phyloP scores from a whole-genome alignment of 2,888 invertebrate genomes.

The Punctoribates punctum region DNA sequence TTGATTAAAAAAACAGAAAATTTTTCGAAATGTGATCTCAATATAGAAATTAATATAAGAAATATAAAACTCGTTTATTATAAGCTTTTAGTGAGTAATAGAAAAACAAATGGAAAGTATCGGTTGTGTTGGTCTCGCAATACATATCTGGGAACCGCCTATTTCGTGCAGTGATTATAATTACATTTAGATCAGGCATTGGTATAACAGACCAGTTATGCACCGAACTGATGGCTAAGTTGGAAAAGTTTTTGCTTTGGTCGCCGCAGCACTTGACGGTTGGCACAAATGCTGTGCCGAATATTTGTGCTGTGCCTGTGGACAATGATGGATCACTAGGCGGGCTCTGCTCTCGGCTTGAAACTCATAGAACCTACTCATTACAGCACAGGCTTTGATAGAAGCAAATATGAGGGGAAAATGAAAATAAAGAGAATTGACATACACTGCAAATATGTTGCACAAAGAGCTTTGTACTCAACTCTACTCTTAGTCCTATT shows the following conservation, averaged over 20 bases:
- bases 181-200: conserved; percentile 30
- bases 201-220: not conserved
- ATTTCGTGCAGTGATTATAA: conserved; percentile 33
- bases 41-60: not conserved
- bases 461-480: conserved; percentile 23
- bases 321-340: conserved; percentile 44
- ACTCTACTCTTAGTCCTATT: too few species aligned
- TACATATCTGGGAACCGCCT: conserved; percentile 19
- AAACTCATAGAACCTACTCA: conserved; percentile 33
- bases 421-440: conserved; percentile 30
- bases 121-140: not conserved
- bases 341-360: conserved; percentile 25
- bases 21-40: not conserved
- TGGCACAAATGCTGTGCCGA: conserved; percentile 25
- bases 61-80: not conserved
- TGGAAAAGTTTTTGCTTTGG: conserved; percentile 29
- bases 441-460: conserved; percentile 25
- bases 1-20: too few species aligned
- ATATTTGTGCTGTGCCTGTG: conserved; percentile 24
- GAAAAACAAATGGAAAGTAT: not conserved
- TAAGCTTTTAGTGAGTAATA: not conserved
- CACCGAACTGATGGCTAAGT: not conserved
- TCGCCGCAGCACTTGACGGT: conserved; percentile 30
- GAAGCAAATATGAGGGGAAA: conserved; percentile 12
- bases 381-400: conserved; percentile 33